A percentile compares a stretch with the other conserved stretches of the same genome.
Evolutionary conservation across 2,797 vertebrate genomes (phyloP).

Genomic region (Brachymystax lenok): DNA sequence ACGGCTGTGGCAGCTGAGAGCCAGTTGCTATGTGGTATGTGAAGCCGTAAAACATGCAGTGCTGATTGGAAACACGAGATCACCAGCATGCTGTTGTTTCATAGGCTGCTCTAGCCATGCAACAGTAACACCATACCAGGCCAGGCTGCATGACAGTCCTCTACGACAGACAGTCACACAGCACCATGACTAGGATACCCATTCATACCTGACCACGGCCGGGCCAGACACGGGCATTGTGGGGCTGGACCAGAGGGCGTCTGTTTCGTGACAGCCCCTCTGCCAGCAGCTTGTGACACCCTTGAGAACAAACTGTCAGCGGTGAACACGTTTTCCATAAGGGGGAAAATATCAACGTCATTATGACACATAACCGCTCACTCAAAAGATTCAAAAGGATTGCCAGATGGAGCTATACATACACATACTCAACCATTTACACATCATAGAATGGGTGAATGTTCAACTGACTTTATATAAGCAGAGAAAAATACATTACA

Average conservation of each 20-base stretch:
- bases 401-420: not conserved
- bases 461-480: not conserved
- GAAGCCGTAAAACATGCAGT: not conserved
- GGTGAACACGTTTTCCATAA: not conserved
- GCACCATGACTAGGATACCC: not conserved
- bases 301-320: not conserved
- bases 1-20: not conserved
- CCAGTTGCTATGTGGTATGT: conserved; percentile 12
- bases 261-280: not conserved
- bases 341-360: not conserved
- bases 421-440: not conserved
- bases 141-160: not conserved
- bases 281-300: not conserved
- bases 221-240: not conserved
- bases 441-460: not conserved
- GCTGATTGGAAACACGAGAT: conserved; percentile 1
- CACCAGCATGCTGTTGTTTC: not conserved
- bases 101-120: not conserved
- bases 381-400: not conserved
- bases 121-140: conserved; percentile 3
- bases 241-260: not conserved
- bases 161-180: not conserved
- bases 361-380: not conserved
- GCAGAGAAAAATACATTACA: not conserved
- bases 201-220: not conserved